Percentiles rank a stretch among this genome's conserved stretches.
phyloP scores from a whole-genome alignment of 2,888 invertebrate genomes.

The Drosophila neotestacea region DNA sequence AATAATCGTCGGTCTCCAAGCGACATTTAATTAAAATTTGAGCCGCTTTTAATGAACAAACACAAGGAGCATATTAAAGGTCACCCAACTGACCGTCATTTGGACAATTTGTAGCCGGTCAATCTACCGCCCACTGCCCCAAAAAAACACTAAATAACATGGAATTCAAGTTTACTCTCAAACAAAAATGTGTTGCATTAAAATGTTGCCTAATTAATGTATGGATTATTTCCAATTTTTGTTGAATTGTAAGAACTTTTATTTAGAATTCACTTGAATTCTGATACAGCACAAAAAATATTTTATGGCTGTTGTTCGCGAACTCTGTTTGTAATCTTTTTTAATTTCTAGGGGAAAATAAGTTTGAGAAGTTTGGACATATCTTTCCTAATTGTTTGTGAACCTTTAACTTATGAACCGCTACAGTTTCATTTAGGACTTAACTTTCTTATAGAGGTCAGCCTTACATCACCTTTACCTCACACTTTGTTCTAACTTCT shows the following conservation, averaged over 20 bases:
- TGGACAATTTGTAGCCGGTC: conserved; percentile 36
- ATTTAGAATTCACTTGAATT: no score
- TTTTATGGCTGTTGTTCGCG: no score
- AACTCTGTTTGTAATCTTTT: no score
- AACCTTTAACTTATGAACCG: no score
- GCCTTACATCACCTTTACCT: neutral
- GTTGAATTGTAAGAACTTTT: no score
- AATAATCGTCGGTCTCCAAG: conserved; percentile 19
- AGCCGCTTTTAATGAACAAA: conserved; percentile 42
- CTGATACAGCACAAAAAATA: no score
- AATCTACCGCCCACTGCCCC: conserved; percentile 1
- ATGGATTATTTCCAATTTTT: no score
- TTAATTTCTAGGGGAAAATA: no score
- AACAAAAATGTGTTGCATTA: neutral
- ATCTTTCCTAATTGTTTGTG: neutral
- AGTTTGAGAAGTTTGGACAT: no score
- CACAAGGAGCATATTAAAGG: conserved; percentile 39
- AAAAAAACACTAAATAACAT: conserved; percentile 25
- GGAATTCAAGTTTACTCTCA: neutral
- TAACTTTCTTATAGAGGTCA: neutral
- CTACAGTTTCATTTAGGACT: no score
- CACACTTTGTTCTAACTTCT: neutral
- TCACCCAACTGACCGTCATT: conserved; percentile 46
- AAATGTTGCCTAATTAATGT: no score
- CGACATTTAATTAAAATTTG: conserved; percentile 50